Percentiles rank a stretch among this genome's conserved stretches.
Conservation (phyloP, 2,113 vertebrate genomes). For the Rhombomys opimus region DNA sequence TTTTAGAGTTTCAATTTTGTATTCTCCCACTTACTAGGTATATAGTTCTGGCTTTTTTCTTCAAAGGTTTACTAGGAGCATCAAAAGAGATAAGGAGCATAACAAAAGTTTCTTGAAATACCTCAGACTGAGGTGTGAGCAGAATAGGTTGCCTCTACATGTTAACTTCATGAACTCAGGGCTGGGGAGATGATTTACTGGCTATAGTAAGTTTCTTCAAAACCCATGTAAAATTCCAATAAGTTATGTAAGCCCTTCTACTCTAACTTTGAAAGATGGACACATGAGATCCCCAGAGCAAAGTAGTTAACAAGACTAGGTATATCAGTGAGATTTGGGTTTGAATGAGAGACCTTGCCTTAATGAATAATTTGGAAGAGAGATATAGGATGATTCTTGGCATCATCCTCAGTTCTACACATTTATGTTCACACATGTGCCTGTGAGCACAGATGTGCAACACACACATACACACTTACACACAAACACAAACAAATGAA, state of each 20-base stretch:
- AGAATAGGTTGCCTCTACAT: neutral
- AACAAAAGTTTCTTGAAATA: neutral
- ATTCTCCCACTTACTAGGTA: neutral
- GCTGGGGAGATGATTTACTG: neutral
- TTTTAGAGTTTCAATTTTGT: neutral
- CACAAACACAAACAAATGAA: neutral
- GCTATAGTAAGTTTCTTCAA: neutral
- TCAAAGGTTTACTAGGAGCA: neutral
- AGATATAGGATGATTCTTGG: neutral
- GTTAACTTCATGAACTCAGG: neutral
- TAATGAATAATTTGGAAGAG: neutral
- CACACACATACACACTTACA: neutral
- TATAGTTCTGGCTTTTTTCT: neutral
- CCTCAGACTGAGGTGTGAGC: neutral
- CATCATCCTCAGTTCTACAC: neutral
- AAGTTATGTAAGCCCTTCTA: neutral
- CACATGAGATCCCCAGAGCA: neutral
- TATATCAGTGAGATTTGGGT: neutral
- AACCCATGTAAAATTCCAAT: neutral
- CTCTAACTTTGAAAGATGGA: neutral
- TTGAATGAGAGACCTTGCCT: neutral
- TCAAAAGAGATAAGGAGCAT: neutral
- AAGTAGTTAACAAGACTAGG: too few relatives aligned
- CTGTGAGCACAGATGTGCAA: neutral
- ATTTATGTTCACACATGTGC: neutral